Evolutionary conservation across 2,797 vertebrate species (phyloP).

Genomic region (Tinamus major): DNA sequence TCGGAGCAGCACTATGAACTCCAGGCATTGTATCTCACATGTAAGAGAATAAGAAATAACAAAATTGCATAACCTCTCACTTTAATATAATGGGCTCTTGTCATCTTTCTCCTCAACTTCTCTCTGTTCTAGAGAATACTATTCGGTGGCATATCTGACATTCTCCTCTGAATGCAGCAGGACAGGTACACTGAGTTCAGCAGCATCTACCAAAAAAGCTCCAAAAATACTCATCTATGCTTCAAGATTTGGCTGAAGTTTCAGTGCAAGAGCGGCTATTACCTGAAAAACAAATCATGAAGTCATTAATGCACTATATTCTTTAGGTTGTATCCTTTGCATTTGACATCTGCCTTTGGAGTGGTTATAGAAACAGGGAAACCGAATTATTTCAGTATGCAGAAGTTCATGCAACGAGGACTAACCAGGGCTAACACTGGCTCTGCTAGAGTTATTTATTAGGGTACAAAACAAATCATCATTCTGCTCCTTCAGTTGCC

Average conservation of each 20-base stretch:
- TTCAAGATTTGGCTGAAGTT: not conserved
- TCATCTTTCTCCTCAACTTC: not conserved
- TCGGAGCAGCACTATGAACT: not conserved
- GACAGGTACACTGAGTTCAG: no score
- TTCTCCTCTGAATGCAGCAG: not conserved
- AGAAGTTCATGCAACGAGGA: not conserved
- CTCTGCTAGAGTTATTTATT: not conserved
- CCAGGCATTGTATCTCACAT: fast-evolving
- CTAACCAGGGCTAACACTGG: not conserved
- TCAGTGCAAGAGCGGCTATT: not conserved
- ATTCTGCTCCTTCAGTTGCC: not conserved
- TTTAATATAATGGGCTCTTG: not conserved
- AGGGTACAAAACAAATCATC: not conserved
- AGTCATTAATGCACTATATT: not conserved
- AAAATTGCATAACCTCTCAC: not conserved
- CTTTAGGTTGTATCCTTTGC: not conserved
- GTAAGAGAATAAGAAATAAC: not conserved
- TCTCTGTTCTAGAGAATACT: not conserved
- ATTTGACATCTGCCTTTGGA: not conserved
- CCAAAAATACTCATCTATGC: not conserved
- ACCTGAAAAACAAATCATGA: not conserved
- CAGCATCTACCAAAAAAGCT: not conserved
- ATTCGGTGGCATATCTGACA: not conserved
- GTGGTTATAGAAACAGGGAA: not conserved
- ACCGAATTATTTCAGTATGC: not conserved